phyloP scores from a whole-genome alignment of 2,888 invertebrate species.

The Tortrix viridana region DNA sequence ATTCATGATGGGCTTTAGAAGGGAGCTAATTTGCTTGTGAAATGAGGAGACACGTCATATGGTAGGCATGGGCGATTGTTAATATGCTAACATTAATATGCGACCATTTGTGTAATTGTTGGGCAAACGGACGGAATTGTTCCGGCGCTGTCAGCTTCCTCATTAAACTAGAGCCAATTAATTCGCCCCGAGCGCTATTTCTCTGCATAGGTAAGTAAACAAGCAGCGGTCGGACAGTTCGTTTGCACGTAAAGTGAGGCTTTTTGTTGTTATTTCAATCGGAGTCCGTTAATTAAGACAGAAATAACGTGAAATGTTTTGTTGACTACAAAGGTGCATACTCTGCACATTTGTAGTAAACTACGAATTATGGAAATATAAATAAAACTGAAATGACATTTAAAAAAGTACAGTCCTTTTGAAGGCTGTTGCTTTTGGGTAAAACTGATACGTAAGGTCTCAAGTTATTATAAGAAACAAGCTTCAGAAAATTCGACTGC shows the following conservation, averaged over 20 bases:
- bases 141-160: conserved; percentile 81
- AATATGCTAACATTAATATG: not conserved
- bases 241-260: conserved; percentile 16
- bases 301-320: not conserved
- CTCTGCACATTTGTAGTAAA: too few relatives aligned
- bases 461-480: too few relatives aligned
- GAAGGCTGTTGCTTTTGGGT: too few relatives aligned
- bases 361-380: too few relatives aligned
- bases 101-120: conserved; percentile 61
- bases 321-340: not conserved
- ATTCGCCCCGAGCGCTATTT: conserved; percentile 60
- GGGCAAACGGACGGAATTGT: conserved; percentile 77
- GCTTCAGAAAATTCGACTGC: too few relatives aligned
- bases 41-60: not conserved
- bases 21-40: conserved; percentile 11
- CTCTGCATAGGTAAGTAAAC: conserved; percentile 70
- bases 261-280: conserved; percentile 3
- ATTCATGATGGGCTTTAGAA: conserved; percentile 15
- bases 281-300: not conserved
- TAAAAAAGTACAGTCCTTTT: too few relatives aligned
- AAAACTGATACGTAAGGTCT: too few relatives aligned
- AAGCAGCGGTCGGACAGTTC: conserved; percentile 42
- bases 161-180: conserved; percentile 79
- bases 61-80: not conserved
- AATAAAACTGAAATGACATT: too few relatives aligned